Evolutionary conservation across 2,797 vertebrate species (phyloP).

Genomic region (Falco novaeseelandiae): DNA sequence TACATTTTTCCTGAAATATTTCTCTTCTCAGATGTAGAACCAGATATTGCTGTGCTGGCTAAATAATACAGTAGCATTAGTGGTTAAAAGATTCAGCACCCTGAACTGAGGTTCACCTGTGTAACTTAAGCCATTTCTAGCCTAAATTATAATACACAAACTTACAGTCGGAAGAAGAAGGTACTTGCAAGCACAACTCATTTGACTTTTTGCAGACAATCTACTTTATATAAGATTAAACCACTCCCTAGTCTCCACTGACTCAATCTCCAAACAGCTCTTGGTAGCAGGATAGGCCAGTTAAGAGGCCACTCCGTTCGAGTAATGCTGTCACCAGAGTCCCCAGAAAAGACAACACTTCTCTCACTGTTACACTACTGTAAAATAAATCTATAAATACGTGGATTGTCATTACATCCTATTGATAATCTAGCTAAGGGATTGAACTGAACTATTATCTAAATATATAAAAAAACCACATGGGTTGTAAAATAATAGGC

Average conservation of each 20-base stretch:
- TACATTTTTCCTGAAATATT: neutral
- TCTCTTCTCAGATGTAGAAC: neutral
- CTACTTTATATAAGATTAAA: neutral
- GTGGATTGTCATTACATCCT: neutral
- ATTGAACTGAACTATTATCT: neutral
- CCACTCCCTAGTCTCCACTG: neutral
- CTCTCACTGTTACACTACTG: neutral
- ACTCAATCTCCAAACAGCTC: neutral
- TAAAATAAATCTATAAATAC: neutral
- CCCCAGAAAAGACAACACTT: neutral
- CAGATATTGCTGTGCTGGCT: neutral
- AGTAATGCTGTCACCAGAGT: neutral
- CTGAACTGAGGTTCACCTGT: conserved; percentile 3
- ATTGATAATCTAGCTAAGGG: neutral
- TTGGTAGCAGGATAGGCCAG: neutral
- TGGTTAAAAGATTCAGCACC: neutral
- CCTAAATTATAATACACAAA: neutral
- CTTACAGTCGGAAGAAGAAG: neutral
- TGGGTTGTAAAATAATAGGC: conserved; percentile 12
- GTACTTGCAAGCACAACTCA: neutral
- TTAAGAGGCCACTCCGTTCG: neutral
- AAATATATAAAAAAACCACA: neutral
- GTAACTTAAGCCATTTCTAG: neutral
- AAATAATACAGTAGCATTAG: neutral
- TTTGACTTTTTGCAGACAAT: neutral